A percentile compares a stretch with the other conserved stretches of the same genome.
These are phyloP conservation scores for Eugnorisma glareosa DNA, from an alignment of 2,888 invertebrate genomes.

Conservation along the genomic window DNA sequence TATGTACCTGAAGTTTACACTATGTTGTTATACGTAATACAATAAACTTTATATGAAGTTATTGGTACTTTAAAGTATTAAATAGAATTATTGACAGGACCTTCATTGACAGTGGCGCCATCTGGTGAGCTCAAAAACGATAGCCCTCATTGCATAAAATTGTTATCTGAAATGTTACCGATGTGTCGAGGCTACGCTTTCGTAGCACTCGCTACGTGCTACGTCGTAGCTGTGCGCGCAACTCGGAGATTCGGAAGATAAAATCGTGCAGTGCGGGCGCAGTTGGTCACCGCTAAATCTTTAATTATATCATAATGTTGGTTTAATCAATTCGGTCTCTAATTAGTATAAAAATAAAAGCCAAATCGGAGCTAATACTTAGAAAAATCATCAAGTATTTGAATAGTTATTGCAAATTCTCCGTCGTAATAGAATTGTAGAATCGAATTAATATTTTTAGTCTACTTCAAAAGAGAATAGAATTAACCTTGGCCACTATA, in stretches of 20 bases:
- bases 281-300: background rate
- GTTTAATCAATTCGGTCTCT: background rate
- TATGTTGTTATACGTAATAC: too few relatives aligned
- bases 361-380: background rate
- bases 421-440: background rate
- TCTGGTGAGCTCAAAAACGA: too few relatives aligned
- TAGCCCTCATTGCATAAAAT: background rate
- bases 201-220: conserved; percentile 28
- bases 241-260: background rate
- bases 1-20: too few relatives aligned
- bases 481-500: too few relatives aligned
- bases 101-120: too few relatives aligned
- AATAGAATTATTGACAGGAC: too few relatives aligned
- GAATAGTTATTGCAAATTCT: background rate
- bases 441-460: background rate
- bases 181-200: conserved; percentile 17
- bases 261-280: background rate
- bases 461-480: background rate
- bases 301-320: background rate
- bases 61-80: too few relatives aligned
- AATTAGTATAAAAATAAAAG: too few relatives aligned
- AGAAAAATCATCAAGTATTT: background rate
- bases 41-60: too few relatives aligned
- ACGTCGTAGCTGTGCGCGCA: conserved; percentile 17
- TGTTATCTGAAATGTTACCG: background rate